Conservation (phyloP, 2,888 invertebrate species). For the Bellardia pandia region DNA sequence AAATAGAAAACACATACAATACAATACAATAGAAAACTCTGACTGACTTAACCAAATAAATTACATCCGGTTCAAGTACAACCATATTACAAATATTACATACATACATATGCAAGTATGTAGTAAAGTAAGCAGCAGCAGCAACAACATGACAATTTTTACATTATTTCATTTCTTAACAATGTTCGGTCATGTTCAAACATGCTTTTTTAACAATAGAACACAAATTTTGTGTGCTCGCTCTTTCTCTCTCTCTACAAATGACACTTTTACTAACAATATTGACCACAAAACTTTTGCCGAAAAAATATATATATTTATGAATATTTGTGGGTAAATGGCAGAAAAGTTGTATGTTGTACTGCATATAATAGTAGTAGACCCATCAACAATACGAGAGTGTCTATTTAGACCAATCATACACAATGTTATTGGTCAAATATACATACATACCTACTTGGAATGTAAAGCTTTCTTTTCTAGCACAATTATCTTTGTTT, state of each 20-base stretch:
- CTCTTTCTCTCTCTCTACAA: slow-evolving; percentile 11
- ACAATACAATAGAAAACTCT: neutral
- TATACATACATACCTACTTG: neutral
- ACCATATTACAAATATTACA: neutral
- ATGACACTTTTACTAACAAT: slow-evolving; percentile 68
- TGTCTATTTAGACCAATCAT: slow-evolving; percentile 46
- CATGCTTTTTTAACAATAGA: slow-evolving; percentile 42
- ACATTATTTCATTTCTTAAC: slow-evolving; percentile 56
- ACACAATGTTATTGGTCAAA: slow-evolving; percentile 21
- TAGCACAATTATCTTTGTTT: neutral
- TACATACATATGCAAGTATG: no score
- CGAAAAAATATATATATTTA: slow-evolving; percentile 33
- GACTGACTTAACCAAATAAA: slow-evolving; percentile 59
- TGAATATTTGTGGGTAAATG: slow-evolving; percentile 18
- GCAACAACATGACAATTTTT: slow-evolving; percentile 27
- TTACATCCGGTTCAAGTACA: slow-evolving; percentile 63
- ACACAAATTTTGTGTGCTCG: slow-evolving; percentile 2
- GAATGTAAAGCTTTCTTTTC: slow-evolving; percentile 14
- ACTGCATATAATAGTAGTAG: slow-evolving; percentile 2
- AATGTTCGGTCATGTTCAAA: slow-evolving; percentile 32
- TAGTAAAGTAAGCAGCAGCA: slow-evolving; percentile 2
- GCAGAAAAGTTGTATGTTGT: neutral
- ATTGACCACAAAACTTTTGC: slow-evolving; percentile 63
- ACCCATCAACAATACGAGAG: slow-evolving; percentile 39
- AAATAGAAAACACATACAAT: slow-evolving; percentile 14